Percentiles rank a stretch among this genome's conserved stretches.
Conservation (phyloP, 2,888 invertebrate genomes). For the Agrenia bidenticulata region DNA sequence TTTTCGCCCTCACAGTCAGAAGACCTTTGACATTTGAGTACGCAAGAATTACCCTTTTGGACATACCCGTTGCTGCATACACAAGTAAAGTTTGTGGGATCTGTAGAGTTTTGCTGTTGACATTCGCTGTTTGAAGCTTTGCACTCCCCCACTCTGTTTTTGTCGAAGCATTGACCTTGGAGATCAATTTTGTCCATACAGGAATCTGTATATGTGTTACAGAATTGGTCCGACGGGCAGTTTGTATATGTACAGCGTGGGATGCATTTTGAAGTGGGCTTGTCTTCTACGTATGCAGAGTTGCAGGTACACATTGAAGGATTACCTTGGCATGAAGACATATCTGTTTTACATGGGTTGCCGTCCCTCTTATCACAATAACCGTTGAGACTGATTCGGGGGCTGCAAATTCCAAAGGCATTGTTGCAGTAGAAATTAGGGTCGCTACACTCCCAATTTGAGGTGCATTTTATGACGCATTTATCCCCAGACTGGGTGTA, state of each 20-base stretch:
- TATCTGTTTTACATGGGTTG: not conserved
- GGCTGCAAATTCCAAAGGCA: not conserved
- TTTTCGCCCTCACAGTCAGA: not conserved
- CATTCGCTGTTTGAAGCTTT: not conserved
- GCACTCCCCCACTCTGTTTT: not conserved
- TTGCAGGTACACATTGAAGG: not conserved
- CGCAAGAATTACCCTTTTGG: not conserved
- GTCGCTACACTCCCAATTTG: not conserved
- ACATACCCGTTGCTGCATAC: not conserved
- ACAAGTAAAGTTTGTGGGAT: not conserved
- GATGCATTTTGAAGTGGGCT: not conserved
- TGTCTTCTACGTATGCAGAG: not conserved
- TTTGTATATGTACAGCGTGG: not conserved
- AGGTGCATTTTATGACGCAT: constrained; percentile 1
- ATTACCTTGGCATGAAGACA: not conserved
- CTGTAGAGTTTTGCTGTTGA: not conserved
- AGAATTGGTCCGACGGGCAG: not conserved
- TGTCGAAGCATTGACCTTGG: not conserved
- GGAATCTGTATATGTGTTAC: not conserved
- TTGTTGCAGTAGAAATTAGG: not conserved
- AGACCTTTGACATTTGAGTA: not conserved
- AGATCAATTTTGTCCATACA: not conserved
- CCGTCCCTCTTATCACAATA: not conserved
- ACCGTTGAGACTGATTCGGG: constrained; percentile 10
- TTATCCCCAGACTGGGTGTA: not conserved